Base-by-base conservation (phyloP, 2,797 vertebrate species). In the Adelosebastes latens region DNA sequence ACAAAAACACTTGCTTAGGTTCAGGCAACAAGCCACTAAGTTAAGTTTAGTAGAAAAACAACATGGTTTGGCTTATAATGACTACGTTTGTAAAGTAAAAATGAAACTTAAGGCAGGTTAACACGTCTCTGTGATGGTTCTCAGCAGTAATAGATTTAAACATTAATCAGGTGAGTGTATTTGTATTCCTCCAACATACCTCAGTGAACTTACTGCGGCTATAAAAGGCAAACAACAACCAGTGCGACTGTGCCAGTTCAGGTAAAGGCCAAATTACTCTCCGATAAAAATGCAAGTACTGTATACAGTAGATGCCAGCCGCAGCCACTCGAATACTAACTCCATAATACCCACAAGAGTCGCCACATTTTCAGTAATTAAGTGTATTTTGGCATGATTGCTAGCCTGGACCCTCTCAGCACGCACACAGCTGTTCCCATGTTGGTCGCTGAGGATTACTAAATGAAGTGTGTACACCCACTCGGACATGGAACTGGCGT, bases 401-500 rank as follows among this genome's bases (percentile, higher is more conserved):
- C 82, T 49, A 34, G 87, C 62, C 72, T 69, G 88, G 83, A 87
- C 88, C 89, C 90, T 92, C 85, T 83, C 86, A 80, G 85, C 91
- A 93, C 86, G 91, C 92, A 87, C 86, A 91, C 91, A 92, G 90
- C 92, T 93, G 89, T 89, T 93, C 87, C 83, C 79, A 62, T 85
- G 88, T 89, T 67, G 87, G 90, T 93, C 91, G 84, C 88, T 82
- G 86, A 93, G 92, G 93, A 95, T 93, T 86, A 93, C 91, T 92
- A 95, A 95, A 93, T 89, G 85, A 95, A 95, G 92, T 87, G 92
- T 88, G 87, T 87, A 91, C 92, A 93, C 93, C 89, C 92, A 93
- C 91, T 94, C 92, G 86, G 93, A 92, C 89, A 87, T 89, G 81
- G 93, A 95, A 94, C 88, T 88, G 86, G 87, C 52, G 95, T 96